phyloP scores from a whole-genome alignment of 1,140 invertebrate species.

The Orius laevigatus region DNA sequence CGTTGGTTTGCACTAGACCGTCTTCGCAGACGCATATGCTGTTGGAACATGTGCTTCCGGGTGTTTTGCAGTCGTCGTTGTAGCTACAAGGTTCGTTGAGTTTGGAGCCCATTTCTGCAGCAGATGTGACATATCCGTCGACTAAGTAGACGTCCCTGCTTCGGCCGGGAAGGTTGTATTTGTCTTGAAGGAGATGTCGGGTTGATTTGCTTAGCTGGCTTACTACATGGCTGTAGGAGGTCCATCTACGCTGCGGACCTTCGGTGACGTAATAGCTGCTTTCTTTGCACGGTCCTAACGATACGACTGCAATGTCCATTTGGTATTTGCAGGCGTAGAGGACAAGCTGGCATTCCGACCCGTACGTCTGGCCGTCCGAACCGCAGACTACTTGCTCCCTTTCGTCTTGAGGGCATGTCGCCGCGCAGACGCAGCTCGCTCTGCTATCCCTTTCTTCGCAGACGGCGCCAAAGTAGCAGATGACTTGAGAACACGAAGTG shows the following conservation, averaged over 20 bases:
- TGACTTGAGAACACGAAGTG: slow-evolving; percentile 50
- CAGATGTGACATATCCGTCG: slow-evolving; percentile 26
- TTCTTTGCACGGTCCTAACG: slow-evolving; percentile 54
- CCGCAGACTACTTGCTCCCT: slow-evolving; percentile 51
- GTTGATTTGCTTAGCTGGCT: slow-evolving; percentile 63
- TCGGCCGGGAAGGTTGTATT: slow-evolving; percentile 33
- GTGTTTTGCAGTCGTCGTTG: slow-evolving; percentile 52
- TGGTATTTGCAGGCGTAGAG: slow-evolving; percentile 48
- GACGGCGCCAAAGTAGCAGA: slow-evolving; percentile 65
- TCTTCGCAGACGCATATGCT: slow-evolving; percentile 54
- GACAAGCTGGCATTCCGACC: slow-evolving; percentile 54
- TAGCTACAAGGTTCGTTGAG: slow-evolving; percentile 60
- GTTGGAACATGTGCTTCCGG: slow-evolving; percentile 48
- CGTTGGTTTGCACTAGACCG: slow-evolving; percentile 43
- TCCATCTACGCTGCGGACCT: slow-evolving; percentile 43
- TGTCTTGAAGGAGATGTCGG: slow-evolving; percentile 54
- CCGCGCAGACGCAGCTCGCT: slow-evolving; percentile 54
- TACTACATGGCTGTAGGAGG: slow-evolving; percentile 53
- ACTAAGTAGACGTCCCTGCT: slow-evolving; percentile 14
- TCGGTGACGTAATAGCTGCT: slow-evolving; percentile 37
- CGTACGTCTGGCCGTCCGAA: slow-evolving; percentile 56
- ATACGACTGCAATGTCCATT: slow-evolving; percentile 62
- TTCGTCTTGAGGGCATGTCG: slow-evolving; percentile 39
- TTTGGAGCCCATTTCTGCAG: slow-evolving; percentile 47
- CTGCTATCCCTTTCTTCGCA: slow-evolving; percentile 53